Conservation (phyloP, 2,797 vertebrate genomes). For the Neostethus bicornis region DNA sequence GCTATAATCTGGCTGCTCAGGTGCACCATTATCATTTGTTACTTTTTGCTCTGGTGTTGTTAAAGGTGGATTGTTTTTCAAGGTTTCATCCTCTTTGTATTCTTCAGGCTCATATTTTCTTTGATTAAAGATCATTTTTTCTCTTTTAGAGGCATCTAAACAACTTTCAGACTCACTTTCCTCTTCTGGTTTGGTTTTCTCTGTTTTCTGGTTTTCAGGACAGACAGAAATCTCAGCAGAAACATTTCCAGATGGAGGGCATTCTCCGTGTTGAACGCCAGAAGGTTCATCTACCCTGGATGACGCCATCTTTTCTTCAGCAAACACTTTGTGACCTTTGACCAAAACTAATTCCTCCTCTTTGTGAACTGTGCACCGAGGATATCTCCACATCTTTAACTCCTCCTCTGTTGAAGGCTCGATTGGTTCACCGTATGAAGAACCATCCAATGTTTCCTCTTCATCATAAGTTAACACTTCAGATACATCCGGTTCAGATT, state of each 20-base stretch:
- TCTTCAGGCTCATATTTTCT: neutral
- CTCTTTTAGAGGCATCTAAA: conserved; percentile 1
- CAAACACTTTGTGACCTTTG: neutral
- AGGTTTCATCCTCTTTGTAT: neutral
- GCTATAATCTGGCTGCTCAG: conserved; percentile 1
- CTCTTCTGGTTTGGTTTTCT: neutral
- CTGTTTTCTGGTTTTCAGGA: conserved; percentile 7
- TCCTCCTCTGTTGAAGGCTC: conserved; percentile 69
- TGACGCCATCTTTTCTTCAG: neutral
- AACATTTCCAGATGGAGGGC: neutral
- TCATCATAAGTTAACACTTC: conserved; percentile 30
- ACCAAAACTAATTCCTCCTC: neutral
- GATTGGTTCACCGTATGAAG: no score
- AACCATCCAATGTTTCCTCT: no score
- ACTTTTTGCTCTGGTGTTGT: neutral
- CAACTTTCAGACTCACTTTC: neutral
- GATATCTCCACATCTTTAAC: conserved; percentile 58
- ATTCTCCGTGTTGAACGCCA: conserved; percentile 2
- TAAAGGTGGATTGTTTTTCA: neutral
- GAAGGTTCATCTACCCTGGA: conserved; percentile 3
- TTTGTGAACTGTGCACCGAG: neutral
- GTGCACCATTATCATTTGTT: neutral
- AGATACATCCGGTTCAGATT: neutral
- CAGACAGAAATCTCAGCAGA: conserved; percentile 12
- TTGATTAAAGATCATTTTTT: neutral